Evolutionary conservation across 2,888 invertebrate species (phyloP).

Genomic region (Campaea margaritaria): DNA sequence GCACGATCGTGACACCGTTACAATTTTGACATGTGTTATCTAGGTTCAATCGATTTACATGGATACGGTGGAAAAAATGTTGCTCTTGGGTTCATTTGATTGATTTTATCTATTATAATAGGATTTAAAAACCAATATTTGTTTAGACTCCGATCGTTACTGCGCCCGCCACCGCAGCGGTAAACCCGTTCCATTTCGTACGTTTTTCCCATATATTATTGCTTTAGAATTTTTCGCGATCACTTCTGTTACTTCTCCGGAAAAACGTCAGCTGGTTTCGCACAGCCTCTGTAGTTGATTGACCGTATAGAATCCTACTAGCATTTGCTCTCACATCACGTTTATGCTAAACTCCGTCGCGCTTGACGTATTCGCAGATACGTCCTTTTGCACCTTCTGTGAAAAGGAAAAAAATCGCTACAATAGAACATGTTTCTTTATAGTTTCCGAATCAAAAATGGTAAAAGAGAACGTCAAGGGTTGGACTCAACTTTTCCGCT

Average conservation of each 20-base stretch:
- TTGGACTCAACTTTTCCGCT: no score
- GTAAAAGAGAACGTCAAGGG: neutral
- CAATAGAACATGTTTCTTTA: slow-evolving; percentile 21
- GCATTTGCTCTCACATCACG: slow-evolving; percentile 40
- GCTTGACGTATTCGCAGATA: slow-evolving; percentile 40
- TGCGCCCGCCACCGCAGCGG: no score
- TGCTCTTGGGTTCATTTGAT: no score
- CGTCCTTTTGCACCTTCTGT: slow-evolving; percentile 26
- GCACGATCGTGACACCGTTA: no score
- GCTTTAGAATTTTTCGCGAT: slow-evolving; percentile 3
- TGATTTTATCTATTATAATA: no score
- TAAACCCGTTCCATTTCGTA: neutral
- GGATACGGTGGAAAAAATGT: no score
- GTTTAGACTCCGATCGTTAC: no score
- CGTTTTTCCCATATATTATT: neutral
- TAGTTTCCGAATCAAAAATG: neutral
- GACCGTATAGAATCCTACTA: slow-evolving; percentile 34
- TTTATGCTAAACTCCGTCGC: slow-evolving; percentile 40
- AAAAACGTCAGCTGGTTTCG: slow-evolving; percentile 10
- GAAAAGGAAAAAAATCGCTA: slow-evolving; percentile 23
- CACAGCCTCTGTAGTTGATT: slow-evolving; percentile 22
- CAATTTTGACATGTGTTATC: no score
- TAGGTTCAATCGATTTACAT: no score
- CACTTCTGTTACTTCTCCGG: slow-evolving; percentile 3
- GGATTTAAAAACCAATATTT: no score